Conservation (phyloP, 2,888 invertebrate genomes). For the Cremastinae sp. region DNA sequence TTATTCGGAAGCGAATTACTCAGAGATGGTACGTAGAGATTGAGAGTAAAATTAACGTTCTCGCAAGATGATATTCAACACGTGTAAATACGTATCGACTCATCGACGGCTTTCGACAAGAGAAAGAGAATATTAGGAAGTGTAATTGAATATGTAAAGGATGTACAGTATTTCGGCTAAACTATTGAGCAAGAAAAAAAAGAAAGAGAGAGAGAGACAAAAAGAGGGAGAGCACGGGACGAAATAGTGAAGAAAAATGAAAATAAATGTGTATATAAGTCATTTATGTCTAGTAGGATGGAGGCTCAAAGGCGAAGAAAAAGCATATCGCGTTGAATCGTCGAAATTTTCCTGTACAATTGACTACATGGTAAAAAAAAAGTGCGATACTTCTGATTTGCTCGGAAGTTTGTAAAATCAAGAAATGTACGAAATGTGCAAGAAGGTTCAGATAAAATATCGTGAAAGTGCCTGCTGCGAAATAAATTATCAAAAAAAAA, state of each 20-base stretch:
- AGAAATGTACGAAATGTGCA: conserved; percentile 22
- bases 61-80: not conserved
- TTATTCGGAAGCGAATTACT: no score
- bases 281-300: conserved; percentile 49
- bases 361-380: conserved; percentile 15
- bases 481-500: conserved; percentile 39
- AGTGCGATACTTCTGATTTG: conserved; percentile 5
- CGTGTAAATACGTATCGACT: no score
- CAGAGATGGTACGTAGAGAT: not conserved
- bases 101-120: no score
- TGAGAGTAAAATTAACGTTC: no score
- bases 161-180: no score
- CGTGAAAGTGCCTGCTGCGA: conserved; percentile 60
- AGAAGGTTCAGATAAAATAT: conserved; percentile 53
- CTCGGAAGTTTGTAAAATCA: conserved; percentile 9
- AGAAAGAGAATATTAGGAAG: no score
- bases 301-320: conserved; percentile 54
- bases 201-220: conserved; percentile 8
- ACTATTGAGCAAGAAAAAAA: no score
- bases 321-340: conserved; percentile 60
- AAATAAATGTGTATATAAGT: conserved; percentile 28
- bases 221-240: conserved; percentile 6
- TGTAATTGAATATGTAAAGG: no score
- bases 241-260: conserved; percentile 14
- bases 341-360: conserved; percentile 51